phyloP scores from a whole-genome alignment of 2,888 invertebrate species.

The Troilus luridus region DNA sequence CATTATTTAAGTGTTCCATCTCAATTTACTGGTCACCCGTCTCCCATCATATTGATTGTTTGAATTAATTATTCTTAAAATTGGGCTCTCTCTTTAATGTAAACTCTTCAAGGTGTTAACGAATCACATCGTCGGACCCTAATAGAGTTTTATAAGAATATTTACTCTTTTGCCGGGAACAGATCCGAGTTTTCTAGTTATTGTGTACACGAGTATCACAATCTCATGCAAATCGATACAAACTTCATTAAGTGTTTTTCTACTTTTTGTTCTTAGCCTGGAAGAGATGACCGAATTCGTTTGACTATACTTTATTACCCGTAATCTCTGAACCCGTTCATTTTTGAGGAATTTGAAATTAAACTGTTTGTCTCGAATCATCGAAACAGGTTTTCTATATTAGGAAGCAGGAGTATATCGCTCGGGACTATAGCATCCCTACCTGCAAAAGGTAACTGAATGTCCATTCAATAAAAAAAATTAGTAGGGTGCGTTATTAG shows the following conservation, averaged over 20 bases:
- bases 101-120: background rate
- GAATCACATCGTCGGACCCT: background rate
- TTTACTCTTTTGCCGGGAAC: background rate
- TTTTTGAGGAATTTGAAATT: conserved; percentile 43
- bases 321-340: conserved; percentile 41
- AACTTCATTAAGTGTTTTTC: conserved; percentile 16
- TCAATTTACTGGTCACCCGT: background rate
- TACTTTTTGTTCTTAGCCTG: background rate
- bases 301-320: conserved; percentile 23
- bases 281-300: background rate
- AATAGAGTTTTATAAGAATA: conserved; percentile 2
- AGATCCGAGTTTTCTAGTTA: background rate
- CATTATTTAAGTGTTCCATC: background rate
- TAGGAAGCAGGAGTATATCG: conserved; percentile 22
- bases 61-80: background rate
- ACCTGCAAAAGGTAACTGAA: background rate
- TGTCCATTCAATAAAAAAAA: background rate
- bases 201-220: background rate
- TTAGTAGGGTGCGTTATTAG: background rate
- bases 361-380: conserved; percentile 36
- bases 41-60: background rate
- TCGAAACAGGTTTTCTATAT: conserved; percentile 47
- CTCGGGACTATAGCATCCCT: background rate
- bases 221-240: conserved; percentile 1
- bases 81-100: background rate